phyloP scores from a whole-genome alignment of 2,888 invertebrate genomes.

The Rhogogaster chlorosoma region DNA sequence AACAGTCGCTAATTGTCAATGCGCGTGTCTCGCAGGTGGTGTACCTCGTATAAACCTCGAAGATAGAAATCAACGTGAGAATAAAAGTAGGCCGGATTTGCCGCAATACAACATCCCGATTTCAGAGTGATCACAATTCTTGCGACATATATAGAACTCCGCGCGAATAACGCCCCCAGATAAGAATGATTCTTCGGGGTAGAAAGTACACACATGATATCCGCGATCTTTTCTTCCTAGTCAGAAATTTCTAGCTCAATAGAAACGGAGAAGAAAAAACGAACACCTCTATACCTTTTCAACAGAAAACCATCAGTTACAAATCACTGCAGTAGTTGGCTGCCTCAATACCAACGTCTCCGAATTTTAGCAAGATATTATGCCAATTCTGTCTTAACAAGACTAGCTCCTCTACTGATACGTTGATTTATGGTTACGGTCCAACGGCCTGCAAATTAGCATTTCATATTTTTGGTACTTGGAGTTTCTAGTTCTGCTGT shows the following conservation, averaged over 20 bases:
- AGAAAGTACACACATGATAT: not conserved
- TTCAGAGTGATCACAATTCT: conserved; percentile 8
- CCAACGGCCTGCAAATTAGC: not conserved
- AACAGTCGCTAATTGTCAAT: not conserved
- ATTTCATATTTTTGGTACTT: conserved; percentile 7
- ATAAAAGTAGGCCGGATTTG: not conserved
- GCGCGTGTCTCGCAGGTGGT: not conserved
- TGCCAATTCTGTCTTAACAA: not conserved
- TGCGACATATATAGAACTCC: not conserved
- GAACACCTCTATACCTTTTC: not conserved
- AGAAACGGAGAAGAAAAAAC: not conserved
- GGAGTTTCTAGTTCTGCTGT: not conserved
- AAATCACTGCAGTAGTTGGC: conserved; percentile 10
- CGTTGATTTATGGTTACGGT: not conserved
- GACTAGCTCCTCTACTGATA: not conserved
- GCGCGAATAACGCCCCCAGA: not conserved
- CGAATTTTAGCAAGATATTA: not conserved
- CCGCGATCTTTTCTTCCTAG: not conserved
- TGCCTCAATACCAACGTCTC: not conserved
- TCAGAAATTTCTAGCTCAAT: conserved; percentile 1
- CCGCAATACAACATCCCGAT: conserved; percentile 22
- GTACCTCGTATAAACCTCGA: not conserved
- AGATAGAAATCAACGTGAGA: not conserved
- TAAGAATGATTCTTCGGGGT: not conserved
- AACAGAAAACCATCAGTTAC: conserved; percentile 1